Evolutionary conservation across 1,140 invertebrate genomes (phyloP).

Genomic region (Penaeus chinensis): DNA sequence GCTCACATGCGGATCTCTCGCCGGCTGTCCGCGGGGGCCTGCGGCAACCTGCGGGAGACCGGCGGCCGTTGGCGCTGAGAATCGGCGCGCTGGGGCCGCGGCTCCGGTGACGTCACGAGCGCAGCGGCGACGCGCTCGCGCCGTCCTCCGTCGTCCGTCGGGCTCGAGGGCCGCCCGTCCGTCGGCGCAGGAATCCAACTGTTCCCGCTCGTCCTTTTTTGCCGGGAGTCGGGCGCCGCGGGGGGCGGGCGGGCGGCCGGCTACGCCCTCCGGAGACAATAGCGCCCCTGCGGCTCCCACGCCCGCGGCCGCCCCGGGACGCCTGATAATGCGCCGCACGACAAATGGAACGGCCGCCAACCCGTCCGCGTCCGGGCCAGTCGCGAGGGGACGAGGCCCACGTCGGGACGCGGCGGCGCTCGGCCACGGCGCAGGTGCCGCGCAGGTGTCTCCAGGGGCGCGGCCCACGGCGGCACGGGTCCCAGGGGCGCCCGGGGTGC

Average conservation of each 20-base stretch:
- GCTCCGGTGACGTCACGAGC: neutral
- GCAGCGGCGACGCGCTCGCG: neutral
- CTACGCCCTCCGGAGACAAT: conserved; percentile 44
- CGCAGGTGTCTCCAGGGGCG: neutral
- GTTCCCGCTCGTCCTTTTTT: too few species aligned
- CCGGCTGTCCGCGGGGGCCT: conserved; percentile 37
- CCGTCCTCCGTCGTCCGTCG: neutral
- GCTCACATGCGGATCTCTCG: conserved; percentile 25
- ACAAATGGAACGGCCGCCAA: conserved; percentile 37
- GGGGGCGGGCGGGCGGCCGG: conserved; percentile 1
- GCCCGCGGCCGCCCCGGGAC: conserved; percentile 49
- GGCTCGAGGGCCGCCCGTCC: neutral
- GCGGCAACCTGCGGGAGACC: neutral
- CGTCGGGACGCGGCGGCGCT: conserved; percentile 28
- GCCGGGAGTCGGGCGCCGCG: neutral
- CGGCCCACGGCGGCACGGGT: neutral
- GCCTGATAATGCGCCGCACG: conserved; percentile 41
- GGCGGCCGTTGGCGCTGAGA: neutral
- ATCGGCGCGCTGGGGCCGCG: neutral
- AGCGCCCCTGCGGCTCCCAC: conserved; percentile 46
- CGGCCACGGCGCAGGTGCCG: neutral
- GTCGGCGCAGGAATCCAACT: too few species aligned
- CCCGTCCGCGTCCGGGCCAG: conserved; percentile 21
- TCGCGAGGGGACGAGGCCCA: conserved; percentile 33
- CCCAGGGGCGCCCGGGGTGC: too few species aligned